phyloP scores from a whole-genome alignment of 2,113 vertebrate species.

The Ivindomyrus marchei region DNA sequence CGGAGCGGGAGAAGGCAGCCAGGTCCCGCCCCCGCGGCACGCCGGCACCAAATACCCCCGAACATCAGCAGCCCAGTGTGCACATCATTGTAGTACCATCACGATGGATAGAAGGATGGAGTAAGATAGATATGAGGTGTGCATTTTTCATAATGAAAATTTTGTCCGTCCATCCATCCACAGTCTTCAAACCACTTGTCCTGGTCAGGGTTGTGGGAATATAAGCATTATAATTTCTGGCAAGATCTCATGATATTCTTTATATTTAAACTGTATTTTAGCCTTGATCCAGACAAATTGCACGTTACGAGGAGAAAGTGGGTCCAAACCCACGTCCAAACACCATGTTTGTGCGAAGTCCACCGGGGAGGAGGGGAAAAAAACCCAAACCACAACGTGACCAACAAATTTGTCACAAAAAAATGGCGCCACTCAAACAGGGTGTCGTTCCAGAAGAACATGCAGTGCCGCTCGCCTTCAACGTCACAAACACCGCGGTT shows the following conservation, averaged over 20 bases:
- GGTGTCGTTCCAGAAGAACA: neutral
- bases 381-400: neutral
- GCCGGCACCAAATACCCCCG: neutral
- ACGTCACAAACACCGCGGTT: neutral
- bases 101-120: neutral
- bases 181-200: neutral
- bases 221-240: neutral
- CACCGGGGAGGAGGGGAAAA: neutral
- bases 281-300: neutral
- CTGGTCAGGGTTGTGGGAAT: neutral
- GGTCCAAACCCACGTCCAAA: neutral
- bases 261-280: neutral
- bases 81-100: neutral
- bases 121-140: neutral
- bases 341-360: neutral
- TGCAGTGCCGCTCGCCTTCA: neutral
- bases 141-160: neutral
- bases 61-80: neutral
- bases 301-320: neutral
- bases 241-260: neutral
- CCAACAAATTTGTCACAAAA: conserved; percentile 10
- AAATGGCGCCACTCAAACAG: neutral
- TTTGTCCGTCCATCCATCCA: neutral
- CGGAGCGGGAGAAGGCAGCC: neutral
- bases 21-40: neutral